These are phyloP conservation scores for Samia ricini DNA, from an alignment of 1,140 invertebrate species.

Conservation along the genomic window DNA sequence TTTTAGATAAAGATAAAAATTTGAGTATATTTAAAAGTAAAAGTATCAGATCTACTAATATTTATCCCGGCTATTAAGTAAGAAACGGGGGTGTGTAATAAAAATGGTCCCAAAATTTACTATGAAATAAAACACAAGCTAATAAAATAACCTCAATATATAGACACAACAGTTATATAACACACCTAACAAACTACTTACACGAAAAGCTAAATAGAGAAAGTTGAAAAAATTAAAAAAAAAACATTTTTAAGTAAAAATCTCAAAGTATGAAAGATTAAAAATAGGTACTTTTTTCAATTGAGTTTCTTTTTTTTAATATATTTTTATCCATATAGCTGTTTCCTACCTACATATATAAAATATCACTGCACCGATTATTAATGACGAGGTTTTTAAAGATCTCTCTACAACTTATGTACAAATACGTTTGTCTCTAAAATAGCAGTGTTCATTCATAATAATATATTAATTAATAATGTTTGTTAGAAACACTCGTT, in stretches of 20 bases:
- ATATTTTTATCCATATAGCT: constrained; percentile 36
- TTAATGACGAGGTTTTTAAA: constrained; percentile 33
- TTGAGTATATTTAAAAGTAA: neutral
- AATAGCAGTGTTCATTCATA: constrained; percentile 41
- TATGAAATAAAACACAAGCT: constrained; percentile 67
- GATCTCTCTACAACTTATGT: constrained; percentile 51
- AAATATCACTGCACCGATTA: constrained; percentile 70
- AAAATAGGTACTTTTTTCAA: constrained; percentile 24
- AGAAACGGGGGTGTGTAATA: neutral
- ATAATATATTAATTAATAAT: constrained; percentile 3
- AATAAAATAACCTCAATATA: constrained; percentile 28
- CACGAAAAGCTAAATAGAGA: constrained; percentile 49
- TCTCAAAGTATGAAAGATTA: constrained; percentile 43
- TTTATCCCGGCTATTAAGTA: neutral
- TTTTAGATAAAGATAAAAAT: constrained; percentile 12
- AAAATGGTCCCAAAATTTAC: constrained; percentile 63
- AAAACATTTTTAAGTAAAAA: constrained; percentile 44
- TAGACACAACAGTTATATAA: constrained; percentile 22
- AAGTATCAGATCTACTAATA: constrained; percentile 2
- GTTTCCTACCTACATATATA: constrained; percentile 46
- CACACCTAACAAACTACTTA: constrained; percentile 35
- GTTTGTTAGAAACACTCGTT: constrained; percentile 18
- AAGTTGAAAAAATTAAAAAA: constrained; percentile 32
- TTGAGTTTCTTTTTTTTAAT: neutral
- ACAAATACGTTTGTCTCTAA: constrained; percentile 52